A percentile compares a stretch with the other conserved stretches of the same genome.
These are phyloP conservation scores for Maconellicoccus hirsutus DNA, from an alignment of 1,140 invertebrate species.

Conservation along the genomic window DNA sequence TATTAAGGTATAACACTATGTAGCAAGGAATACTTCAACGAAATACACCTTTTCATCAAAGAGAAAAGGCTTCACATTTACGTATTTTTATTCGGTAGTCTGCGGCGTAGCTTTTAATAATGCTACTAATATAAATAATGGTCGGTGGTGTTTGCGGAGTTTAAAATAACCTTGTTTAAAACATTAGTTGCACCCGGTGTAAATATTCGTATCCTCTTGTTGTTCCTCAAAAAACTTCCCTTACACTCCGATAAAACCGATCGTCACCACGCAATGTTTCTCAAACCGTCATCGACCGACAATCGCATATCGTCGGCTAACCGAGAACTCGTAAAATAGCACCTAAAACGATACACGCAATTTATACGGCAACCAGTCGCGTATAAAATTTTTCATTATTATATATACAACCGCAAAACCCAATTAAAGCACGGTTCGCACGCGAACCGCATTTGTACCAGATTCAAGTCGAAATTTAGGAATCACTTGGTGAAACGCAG, in stretches of 20 bases:
- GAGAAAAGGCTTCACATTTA: neutral
- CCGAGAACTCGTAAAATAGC: no score
- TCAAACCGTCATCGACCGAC: neutral
- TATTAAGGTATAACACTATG: neutral
- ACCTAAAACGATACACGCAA: no score
- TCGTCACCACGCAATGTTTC: neutral
- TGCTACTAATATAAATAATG: constrained; percentile 16
- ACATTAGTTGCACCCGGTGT: constrained; percentile 15
- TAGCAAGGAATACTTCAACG: neutral
- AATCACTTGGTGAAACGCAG: neutral
- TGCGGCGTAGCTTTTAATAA: constrained; percentile 18
- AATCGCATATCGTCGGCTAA: no score
- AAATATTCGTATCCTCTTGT: neutral
- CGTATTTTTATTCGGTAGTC: constrained; percentile 3
- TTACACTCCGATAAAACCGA: constrained; percentile 10
- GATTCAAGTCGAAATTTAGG: neutral
- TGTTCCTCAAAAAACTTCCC: neutral
- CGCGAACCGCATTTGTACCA: no score
- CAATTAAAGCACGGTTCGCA: no score
- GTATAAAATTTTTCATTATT: no score
- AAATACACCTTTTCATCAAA: neutral
- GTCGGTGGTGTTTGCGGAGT: constrained; percentile 20
- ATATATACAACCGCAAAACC: no score
- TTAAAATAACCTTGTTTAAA: constrained; percentile 19
- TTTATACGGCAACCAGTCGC: no score